Evolutionary conservation across 2,797 vertebrate genomes (phyloP).

Genomic region (Lutjanus argentimaculatus): DNA sequence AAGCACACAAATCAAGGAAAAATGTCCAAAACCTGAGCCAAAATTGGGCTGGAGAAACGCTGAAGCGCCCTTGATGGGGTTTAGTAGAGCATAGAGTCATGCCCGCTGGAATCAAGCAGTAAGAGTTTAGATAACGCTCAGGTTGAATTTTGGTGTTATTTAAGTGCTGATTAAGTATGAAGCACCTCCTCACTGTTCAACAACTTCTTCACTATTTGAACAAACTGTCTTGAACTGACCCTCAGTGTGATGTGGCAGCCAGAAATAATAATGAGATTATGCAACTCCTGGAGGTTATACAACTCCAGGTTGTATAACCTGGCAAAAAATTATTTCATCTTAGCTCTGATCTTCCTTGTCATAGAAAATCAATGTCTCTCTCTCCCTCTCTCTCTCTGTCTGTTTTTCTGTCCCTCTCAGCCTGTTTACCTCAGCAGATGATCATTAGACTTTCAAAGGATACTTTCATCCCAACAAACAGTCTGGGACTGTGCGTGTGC

Average conservation of each 20-base stretch:
- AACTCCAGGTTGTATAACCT: slow-evolving; percentile 9
- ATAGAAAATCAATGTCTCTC: not conserved
- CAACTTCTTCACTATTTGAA: not conserved
- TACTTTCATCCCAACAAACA: slow-evolving; percentile 20
- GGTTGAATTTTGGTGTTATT: not conserved
- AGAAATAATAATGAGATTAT: not conserved
- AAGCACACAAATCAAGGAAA: no score
- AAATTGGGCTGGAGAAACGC: no score
- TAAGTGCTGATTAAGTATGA: not conserved
- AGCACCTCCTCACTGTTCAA: not conserved
- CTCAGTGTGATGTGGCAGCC: not conserved
- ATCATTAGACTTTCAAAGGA: slow-evolving; percentile 42
- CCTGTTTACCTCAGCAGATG: not conserved
- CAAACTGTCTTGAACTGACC: not conserved
- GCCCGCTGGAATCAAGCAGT: no score
- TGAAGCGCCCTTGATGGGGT: no score
- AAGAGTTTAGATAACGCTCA: not conserved
- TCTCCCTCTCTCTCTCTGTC: not conserved
- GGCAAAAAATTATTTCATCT: not conserved
- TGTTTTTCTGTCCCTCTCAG: not conserved
- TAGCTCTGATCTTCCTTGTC: not conserved
- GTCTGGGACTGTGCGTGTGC: not conserved
- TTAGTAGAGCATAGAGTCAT: no score
- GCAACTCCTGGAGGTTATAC: slow-evolving; percentile 12
- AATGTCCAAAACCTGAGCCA: no score